Evolutionary conservation across 2,888 invertebrate genomes (phyloP).

Genomic region (Trissolcus brochymenae): DNA sequence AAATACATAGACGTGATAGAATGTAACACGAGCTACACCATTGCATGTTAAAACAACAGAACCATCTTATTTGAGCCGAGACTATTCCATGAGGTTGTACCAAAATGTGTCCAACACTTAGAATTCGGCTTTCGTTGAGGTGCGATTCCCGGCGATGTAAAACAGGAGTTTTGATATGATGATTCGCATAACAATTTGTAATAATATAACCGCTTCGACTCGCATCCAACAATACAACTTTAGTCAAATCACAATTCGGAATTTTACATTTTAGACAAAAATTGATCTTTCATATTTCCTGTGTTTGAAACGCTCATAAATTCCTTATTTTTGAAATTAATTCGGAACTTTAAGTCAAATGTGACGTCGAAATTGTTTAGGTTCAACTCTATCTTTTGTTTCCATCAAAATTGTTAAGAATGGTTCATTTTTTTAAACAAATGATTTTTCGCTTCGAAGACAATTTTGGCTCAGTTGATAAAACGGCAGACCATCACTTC

Average conservation of each 20-base stretch:
- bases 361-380: too few species aligned
- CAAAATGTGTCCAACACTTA: slow-evolving; percentile 12
- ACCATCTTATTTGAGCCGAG: slow-evolving; percentile 16
- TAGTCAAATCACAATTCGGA: slow-evolving; percentile 15
- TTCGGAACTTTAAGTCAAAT: too few species aligned
- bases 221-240: slow-evolving; percentile 17
- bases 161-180: background rate
- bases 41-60: background rate
- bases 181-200: background rate
- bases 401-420: too few species aligned
- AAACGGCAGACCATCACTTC: too few species aligned
- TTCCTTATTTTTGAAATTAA: too few species aligned
- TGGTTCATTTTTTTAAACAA: too few species aligned
- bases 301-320: too few species aligned
- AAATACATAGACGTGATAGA: slow-evolving; percentile 52
- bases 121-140: too few species aligned
- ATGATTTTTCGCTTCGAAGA: too few species aligned
- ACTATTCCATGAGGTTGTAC: background rate
- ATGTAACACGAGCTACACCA: slow-evolving; percentile 35
- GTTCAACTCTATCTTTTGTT: too few species aligned
- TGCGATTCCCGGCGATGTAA: background rate
- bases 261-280: background rate
- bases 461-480: too few species aligned
- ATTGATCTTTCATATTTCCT: too few species aligned
- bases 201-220: background rate